Percentiles rank a stretch among this genome's conserved stretches.
These are phyloP conservation scores for Balearica regulorum DNA, from an alignment of 2,797 vertebrate species.

Conservation along the genomic window DNA sequence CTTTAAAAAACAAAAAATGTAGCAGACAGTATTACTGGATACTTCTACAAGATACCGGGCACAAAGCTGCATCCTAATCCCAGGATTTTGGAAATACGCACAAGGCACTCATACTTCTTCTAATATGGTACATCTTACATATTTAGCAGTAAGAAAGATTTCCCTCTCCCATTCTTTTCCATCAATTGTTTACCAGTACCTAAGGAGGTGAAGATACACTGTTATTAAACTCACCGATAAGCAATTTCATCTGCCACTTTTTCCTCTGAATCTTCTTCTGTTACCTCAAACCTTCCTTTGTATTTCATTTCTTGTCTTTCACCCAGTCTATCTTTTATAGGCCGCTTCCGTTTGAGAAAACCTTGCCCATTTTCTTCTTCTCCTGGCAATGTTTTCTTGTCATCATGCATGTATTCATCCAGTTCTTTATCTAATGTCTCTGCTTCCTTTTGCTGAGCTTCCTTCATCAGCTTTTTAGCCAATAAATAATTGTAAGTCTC, in stretches of 20 bases:
- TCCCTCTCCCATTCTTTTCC: rapidly evolving
- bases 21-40: neutral
- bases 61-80: neutral
- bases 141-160: neutral
- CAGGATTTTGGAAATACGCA: neutral
- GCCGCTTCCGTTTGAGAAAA: slow-evolving; percentile 86
- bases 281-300: slow-evolving; percentile 87
- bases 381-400: slow-evolving; percentile 56
- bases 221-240: slow-evolving; percentile 76
- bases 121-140: neutral
- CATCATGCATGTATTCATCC: slow-evolving; percentile 86
- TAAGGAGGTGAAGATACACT: neutral
- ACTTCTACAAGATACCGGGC: neutral
- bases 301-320: slow-evolving; percentile 87
- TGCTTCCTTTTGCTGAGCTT: slow-evolving; percentile 75
- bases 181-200: neutral
- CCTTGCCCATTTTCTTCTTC: slow-evolving; percentile 72
- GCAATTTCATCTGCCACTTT: slow-evolving; percentile 92
- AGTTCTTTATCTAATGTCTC: slow-evolving; percentile 85
- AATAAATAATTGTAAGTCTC: slow-evolving; percentile 95
- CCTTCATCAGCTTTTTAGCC: slow-evolving; percentile 88
- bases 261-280: slow-evolving; percentile 85
- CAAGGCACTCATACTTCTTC: neutral
- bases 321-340: slow-evolving; percentile 86
- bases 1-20: neutral